A percentile compares a stretch with the other conserved stretches of the same genome.
phyloP scores from a whole-genome alignment of 2,888 invertebrate species.

The Camptogramma bilineatum region DNA sequence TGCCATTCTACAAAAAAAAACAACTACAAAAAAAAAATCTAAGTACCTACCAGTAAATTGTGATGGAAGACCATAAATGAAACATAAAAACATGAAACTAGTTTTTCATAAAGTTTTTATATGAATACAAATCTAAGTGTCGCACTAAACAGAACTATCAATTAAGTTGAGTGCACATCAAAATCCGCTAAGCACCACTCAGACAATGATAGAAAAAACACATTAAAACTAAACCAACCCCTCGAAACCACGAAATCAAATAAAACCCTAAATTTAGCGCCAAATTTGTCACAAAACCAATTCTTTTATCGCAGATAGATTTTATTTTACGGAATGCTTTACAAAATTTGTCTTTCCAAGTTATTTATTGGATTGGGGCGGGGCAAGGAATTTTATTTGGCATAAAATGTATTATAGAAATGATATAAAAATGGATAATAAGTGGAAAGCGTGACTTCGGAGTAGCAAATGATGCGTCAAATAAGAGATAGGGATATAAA shows the following conservation, averaged over 20 bases:
- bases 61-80: too few relatives aligned
- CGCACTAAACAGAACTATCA: slow-evolving; percentile 49
- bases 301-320: slow-evolving; percentile 43
- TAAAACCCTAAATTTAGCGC: slow-evolving; percentile 59
- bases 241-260: slow-evolving; percentile 50
- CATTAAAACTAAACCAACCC: slow-evolving; percentile 54
- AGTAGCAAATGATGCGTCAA: slow-evolving; percentile 73
- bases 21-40: too few relatives aligned
- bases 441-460: slow-evolving; percentile 76
- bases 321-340: slow-evolving; percentile 62
- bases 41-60: too few relatives aligned
- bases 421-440: slow-evolving; percentile 79
- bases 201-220: slow-evolving; percentile 40
- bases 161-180: slow-evolving; percentile 57
- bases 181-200: slow-evolving; percentile 50
- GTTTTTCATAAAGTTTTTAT: too few relatives aligned
- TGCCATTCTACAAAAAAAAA: too few relatives aligned
- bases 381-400: slow-evolving; percentile 76
- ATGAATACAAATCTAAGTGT: not conserved
- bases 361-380: slow-evolving; percentile 67
- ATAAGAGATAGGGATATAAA: slow-evolving; percentile 53
- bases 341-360: slow-evolving; percentile 44
- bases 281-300: slow-evolving; percentile 52
- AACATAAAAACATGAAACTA: too few relatives aligned
- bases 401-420: slow-evolving; percentile 78